Evolutionary conservation across 2,888 invertebrate genomes (phyloP).

Genomic region (Drosophila nr. perissopoda): DNA sequence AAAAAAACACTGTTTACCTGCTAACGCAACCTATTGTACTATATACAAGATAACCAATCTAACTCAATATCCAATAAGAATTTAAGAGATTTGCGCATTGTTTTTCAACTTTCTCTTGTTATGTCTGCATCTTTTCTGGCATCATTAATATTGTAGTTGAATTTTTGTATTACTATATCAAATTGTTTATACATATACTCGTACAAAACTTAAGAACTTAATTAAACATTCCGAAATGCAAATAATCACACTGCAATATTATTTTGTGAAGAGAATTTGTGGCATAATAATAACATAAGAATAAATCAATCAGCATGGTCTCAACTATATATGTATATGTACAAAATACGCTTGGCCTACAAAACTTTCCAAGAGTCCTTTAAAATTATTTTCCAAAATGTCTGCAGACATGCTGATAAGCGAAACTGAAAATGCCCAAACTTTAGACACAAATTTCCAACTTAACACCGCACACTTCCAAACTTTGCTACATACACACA

Average conservation of each 20-base stretch:
- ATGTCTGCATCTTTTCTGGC: conserved; percentile 78
- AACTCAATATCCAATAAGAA: conserved; percentile 26
- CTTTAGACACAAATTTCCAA: conserved; percentile 23
- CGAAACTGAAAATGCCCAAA: conserved; percentile 14
- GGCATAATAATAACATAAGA: conserved; percentile 40
- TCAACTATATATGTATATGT: conserved; percentile 9
- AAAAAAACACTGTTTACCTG: conserved; percentile 22
- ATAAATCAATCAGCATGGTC: conserved; percentile 44
- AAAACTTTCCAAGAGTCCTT: neutral
- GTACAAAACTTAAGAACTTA: conserved; percentile 33
- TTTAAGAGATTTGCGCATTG: conserved; percentile 25
- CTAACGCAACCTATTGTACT: conserved; percentile 20
- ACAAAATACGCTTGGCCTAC: neutral
- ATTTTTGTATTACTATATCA: conserved; percentile 64
- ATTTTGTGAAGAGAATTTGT: conserved; percentile 75
- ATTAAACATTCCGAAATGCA: conserved; percentile 32
- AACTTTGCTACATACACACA: conserved; percentile 30
- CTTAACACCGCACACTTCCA: conserved; percentile 29
- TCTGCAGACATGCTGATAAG: conserved; percentile 13
- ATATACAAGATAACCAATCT: conserved; percentile 32
- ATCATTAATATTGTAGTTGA: conserved; percentile 82
- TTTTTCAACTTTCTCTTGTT: conserved; percentile 38
- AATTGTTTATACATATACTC: conserved; percentile 31
- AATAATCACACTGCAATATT: conserved; percentile 80
- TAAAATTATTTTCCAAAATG: neutral